These are phyloP conservation scores for Minunthozetes semirufus DNA, from an alignment of 2,888 invertebrate genomes.

Conservation along the genomic window DNA sequence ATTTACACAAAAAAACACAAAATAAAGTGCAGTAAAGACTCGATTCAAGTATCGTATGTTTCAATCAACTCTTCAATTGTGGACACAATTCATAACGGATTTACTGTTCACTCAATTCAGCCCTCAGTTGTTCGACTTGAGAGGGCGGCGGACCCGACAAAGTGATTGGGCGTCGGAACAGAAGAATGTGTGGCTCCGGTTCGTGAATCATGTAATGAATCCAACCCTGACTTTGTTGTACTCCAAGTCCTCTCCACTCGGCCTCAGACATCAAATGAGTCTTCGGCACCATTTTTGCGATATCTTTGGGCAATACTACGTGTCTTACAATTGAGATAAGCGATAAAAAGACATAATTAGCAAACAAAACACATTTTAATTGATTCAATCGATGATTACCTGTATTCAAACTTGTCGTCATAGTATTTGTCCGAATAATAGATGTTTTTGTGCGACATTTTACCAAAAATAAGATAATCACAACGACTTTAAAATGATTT, in stretches of 20 bases:
- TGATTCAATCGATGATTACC: slow-evolving; percentile 55
- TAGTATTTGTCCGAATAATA: slow-evolving; percentile 90
- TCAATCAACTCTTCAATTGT: neutral
- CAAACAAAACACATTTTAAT: neutral
- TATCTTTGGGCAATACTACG: slow-evolving; percentile 85
- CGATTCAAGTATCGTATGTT: neutral
- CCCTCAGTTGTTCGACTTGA: slow-evolving; percentile 42
- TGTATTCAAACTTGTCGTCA: slow-evolving; percentile 83
- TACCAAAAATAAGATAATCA: neutral
- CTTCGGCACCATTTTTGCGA: slow-evolving; percentile 81
- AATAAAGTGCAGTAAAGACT: neutral
- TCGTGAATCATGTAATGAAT: slow-evolving; percentile 93
- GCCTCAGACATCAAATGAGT: slow-evolving; percentile 85
- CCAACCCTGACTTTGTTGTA: slow-evolving; percentile 95
- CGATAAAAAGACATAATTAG: neutral
- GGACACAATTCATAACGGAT: neutral
- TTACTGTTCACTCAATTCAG: slow-evolving; percentile 36
- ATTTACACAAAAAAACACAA: no score
- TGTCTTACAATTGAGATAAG: slow-evolving; percentile 58
- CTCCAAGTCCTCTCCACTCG: slow-evolving; percentile 90
- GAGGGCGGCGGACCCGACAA: slow-evolving; percentile 39
- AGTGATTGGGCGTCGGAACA: slow-evolving; percentile 55
- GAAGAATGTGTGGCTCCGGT: slow-evolving; percentile 85
- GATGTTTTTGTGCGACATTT: slow-evolving; percentile 62
- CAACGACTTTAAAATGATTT: neutral